Base-by-base conservation (phyloP, 1,140 invertebrate species). In the Cyclargus thomasi region DNA sequence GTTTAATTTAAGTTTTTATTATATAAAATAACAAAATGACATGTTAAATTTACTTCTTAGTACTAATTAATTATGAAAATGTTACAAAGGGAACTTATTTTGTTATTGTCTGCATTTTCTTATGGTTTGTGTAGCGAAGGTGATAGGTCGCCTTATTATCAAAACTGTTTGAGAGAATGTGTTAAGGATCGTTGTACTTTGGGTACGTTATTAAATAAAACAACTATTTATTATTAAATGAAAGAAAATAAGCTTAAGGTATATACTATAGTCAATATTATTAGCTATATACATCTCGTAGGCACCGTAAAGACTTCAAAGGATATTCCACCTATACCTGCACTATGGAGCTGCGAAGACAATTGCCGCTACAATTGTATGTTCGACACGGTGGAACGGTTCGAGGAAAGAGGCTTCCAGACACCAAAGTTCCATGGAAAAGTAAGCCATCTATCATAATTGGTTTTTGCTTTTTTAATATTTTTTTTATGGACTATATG, bases 401-500 rank as follows among this genome's bases (percentile, higher is more conserved):
- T 98, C 81, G 76, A 93, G 55, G 90, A 93, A 69, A 91, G 94
- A 74, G 94, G 94, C 0, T 93, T 93, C 79, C 80, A 90, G 39
- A 92, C 96, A 62, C 97, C 97, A 47, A 98, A 99, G 85, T 99
- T 99, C 91, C 94, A 97, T 93, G 98, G 98, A 80, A 99, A 99
- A 92, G 97, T 98, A 29, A 29, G 29, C 29, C 5, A 29, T 29
- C 5, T 29, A 3, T 2, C 8, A 8, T 29, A 29, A 3, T 29
- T 29, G 0, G 29, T 4, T 29, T 29, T 29, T 2, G 5, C n/a
- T n/a, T n/a, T n/a, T n/a, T 29, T 6, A 29, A 29, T 29, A 29
- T 0, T 29, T 6, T 2, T 23, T 23, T 29, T 29, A 29, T 29
- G 5, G 29, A 29, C 29, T 29, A 29, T 5, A 6, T 29, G 5